A percentile compares a stretch with the other conserved stretches of the same genome.
Conservation (phyloP, 2,113 vertebrate species). For the Oreocharis arfaki region DNA sequence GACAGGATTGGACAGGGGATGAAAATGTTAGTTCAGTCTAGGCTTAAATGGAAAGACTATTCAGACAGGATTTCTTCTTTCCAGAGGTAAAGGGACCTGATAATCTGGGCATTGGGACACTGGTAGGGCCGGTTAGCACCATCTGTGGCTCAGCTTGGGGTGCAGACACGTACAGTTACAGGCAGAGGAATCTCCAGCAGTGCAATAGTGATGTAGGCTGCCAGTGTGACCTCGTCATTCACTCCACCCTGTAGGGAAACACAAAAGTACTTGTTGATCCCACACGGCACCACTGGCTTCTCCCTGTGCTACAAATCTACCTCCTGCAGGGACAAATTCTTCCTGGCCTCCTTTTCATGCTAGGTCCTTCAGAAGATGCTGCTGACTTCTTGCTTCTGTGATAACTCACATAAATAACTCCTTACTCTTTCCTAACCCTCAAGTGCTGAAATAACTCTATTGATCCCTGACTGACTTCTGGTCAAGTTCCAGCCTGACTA, state of each 20-base stretch:
- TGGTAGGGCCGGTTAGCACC: neutral
- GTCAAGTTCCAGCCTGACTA: constrained; percentile 55
- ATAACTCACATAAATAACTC: neutral
- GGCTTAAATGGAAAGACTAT: neutral
- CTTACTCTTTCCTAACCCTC: neutral
- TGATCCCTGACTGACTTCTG: neutral
- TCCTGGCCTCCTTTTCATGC: neutral
- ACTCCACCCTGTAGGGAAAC: constrained; percentile 60
- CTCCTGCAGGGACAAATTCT: neutral
- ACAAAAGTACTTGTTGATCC: neutral
- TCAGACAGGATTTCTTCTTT: neutral
- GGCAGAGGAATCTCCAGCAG: constrained; percentile 65
- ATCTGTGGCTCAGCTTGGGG: neutral
- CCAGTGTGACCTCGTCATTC: constrained; percentile 11
- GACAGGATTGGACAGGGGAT: neutral
- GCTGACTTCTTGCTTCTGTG: neutral
- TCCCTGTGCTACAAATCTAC: neutral
- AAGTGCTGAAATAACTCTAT: neutral
- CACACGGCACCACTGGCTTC: neutral
- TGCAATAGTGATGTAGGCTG: constrained; percentile 47
- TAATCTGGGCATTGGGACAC: neutral
- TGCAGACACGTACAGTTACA: constrained; percentile 30
- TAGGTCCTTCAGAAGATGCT: neutral
- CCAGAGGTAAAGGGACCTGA: neutral
- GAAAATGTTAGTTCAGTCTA: neutral